A percentile compares a stretch with the other conserved stretches of the same genome.
Evolutionary conservation across 2,888 invertebrate genomes (phyloP).

Genomic region (Ligdia adustata): DNA sequence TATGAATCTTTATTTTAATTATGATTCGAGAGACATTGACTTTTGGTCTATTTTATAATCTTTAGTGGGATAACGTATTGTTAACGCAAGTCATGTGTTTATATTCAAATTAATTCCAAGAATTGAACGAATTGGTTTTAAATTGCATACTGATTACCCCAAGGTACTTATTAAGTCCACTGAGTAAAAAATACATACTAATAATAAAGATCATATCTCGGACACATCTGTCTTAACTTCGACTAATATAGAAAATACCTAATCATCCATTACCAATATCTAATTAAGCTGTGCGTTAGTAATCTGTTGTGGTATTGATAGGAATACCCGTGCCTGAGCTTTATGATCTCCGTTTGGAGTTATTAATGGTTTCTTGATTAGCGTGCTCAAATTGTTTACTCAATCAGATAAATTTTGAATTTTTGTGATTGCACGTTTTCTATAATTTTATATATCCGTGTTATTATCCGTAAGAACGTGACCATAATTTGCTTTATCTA

Average conservation of each 20-base stretch:
- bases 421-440: not conserved
- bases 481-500: too few species aligned
- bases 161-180: not conserved
- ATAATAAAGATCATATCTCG: conserved; percentile 4
- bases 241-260: conserved; percentile 22
- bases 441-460: not conserved
- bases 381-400: conserved; percentile 3
- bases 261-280: conserved; percentile 17
- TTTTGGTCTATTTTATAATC: too few species aligned
- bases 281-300: conserved; percentile 16
- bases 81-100: too few species aligned
- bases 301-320: conserved; percentile 21
- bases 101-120: too few species aligned
- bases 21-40: too few species aligned
- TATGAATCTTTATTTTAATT: too few species aligned
- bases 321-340: conserved; percentile 16
- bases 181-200: conserved; percentile 1
- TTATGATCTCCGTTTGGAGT: conserved; percentile 4
- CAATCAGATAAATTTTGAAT: conserved; percentile 4
- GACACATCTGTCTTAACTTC: conserved; percentile 9
- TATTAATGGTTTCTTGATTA: conserved; percentile 11
- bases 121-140: not conserved
- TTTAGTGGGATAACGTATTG: too few species aligned
- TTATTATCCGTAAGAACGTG: too few species aligned
- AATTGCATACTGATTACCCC: not conserved